A percentile compares a stretch with the other conserved stretches of the same genome.
phyloP scores from a whole-genome alignment of 2,113 vertebrate genomes.

The Ceyx margarethae region DNA sequence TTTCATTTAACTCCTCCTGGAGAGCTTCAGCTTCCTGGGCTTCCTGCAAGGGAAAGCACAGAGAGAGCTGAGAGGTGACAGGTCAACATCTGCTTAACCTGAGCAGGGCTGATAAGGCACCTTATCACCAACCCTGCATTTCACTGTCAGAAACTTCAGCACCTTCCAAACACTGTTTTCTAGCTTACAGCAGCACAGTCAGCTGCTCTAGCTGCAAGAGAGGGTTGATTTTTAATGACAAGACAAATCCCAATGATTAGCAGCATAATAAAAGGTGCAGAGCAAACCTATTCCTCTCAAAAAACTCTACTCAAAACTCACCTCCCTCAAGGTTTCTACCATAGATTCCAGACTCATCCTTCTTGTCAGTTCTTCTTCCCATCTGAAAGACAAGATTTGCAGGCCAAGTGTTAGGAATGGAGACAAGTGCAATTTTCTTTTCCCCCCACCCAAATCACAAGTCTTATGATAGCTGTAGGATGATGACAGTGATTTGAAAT shows the following conservation, averaged over 20 bases:
- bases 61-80: not conserved
- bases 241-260: not conserved
- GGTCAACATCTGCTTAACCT: not conserved
- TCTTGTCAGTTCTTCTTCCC: conserved; percentile 91
- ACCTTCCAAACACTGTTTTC: not conserved
- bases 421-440: not conserved
- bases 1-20: conserved; percentile 90
- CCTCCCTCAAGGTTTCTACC: conserved; percentile 90
- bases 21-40: conserved; percentile 85
- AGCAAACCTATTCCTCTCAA: not conserved
- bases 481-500: not conserved
- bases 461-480: not conserved
- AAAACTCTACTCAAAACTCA: not conserved
- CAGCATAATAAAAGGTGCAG: not conserved
- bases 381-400: conserved; percentile 81
- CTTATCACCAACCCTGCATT: not conserved
- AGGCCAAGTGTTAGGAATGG: conserved; percentile 28
- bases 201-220: not conserved
- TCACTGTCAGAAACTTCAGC: not conserved
- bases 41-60: conserved; percentile 70
- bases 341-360: conserved; percentile 88
- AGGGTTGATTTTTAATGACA: not conserved
- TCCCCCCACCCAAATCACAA: not conserved
- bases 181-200: not conserved
- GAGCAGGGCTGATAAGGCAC: not conserved